A percentile compares a stretch with the other conserved stretches of the same genome.
Evolutionary conservation across 2,797 vertebrate genomes (phyloP).

Genomic region (Acrossocheilus wenchowensis): DNA sequence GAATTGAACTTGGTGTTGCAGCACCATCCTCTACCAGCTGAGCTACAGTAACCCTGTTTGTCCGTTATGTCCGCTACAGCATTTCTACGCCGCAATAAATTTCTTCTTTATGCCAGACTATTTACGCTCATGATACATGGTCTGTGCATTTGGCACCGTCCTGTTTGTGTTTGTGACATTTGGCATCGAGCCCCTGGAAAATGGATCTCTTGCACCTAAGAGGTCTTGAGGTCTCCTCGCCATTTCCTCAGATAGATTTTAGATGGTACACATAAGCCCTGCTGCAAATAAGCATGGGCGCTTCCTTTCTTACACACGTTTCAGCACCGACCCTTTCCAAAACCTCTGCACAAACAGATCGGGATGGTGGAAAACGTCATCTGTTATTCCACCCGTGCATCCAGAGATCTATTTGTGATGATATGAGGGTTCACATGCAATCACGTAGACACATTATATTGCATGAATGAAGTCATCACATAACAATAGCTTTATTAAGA

Average conservation of each 20-base stretch:
- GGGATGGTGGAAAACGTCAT: constrained; percentile 2
- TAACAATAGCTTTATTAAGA: constrained; percentile 8
- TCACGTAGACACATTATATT: constrained; percentile 1
- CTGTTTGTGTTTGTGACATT: constrained; percentile 38
- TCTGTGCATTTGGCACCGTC: constrained; percentile 7
- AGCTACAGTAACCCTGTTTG: not conserved
- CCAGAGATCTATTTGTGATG: constrained; percentile 3
- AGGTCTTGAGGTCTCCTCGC: constrained; percentile 1
- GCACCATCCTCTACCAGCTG: not conserved
- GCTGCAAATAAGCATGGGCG: constrained; percentile 5
- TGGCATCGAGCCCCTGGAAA: constrained; percentile 48
- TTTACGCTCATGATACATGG: constrained; percentile 25
- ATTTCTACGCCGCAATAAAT: not conserved
- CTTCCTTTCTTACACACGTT: constrained; percentile 10
- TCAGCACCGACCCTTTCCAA: not conserved
- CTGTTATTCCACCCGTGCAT: constrained; percentile 19
- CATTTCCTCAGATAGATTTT: constrained; percentile 25
- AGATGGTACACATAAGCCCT: constrained; percentile 27
- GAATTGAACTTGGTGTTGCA: not conserved
- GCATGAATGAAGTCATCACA: not conserved
- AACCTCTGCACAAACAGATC: constrained; percentile 5
- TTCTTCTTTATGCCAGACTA: constrained; percentile 5
- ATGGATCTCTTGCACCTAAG: constrained; percentile 30
- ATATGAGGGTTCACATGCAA: constrained; percentile 13
- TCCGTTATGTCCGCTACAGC: not conserved